Evolutionary conservation across 2,113 vertebrate species (phyloP).

Genomic region (Stegostoma tigrinum): DNA sequence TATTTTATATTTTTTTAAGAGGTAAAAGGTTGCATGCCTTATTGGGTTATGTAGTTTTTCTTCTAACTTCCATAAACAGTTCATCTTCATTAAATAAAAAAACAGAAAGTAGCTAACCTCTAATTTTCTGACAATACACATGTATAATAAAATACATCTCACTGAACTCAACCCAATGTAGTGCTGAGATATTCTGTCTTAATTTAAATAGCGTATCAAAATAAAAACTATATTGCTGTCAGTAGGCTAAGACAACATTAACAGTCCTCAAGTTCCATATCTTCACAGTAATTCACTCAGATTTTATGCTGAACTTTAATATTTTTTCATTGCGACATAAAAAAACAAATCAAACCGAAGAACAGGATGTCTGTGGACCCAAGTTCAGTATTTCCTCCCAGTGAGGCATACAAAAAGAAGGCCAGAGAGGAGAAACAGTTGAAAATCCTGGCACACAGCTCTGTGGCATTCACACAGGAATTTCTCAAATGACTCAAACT

Average conservation of each 20-base stretch:
- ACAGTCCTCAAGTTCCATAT: not conserved
- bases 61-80: not conserved
- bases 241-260: not conserved
- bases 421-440: conserved; percentile 52
- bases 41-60: not conserved
- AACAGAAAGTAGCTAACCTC: not conserved
- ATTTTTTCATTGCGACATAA: not conserved
- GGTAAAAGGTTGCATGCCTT: not conserved
- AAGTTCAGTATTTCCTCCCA: conserved; percentile 56
- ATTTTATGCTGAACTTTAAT: not conserved
- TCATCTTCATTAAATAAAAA: not conserved
- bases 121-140: not conserved
- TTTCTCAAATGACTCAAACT: conserved; percentile 28
- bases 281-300: not conserved
- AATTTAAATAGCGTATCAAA: not conserved
- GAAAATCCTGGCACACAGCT: conserved; percentile 53
- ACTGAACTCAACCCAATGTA: not conserved
- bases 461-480: conserved; percentile 36
- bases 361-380: conserved; percentile 62
- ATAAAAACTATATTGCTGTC: not conserved
- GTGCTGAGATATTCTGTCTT: not conserved
- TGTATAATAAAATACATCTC: no score
- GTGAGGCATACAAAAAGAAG: conserved; percentile 45
- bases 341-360: conserved; percentile 47
- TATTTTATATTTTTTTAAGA: not conserved